Percentiles rank a stretch among this genome's conserved stretches.
Conservation (phyloP, 2,888 invertebrate species). For the Entomobrya multifasciata region DNA sequence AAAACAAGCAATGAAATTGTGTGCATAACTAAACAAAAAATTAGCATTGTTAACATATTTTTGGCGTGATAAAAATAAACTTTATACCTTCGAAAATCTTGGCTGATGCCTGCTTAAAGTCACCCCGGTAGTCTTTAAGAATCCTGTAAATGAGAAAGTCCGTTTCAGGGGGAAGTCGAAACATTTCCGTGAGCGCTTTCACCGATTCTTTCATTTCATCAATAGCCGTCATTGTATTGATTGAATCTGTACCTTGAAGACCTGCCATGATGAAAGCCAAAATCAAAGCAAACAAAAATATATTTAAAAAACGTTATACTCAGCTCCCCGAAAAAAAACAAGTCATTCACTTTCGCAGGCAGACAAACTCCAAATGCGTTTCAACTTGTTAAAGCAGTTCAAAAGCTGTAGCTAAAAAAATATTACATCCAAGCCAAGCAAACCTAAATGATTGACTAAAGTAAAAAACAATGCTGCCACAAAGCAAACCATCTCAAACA, state of each 20-base stretch:
- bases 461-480: no score
- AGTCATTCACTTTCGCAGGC: no score
- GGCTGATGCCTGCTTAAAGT: slow-evolving; percentile 88
- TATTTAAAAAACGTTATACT: no score
- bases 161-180: slow-evolving; percentile 90
- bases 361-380: no score
- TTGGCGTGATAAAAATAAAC: not conserved
- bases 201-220: slow-evolving; percentile 87
- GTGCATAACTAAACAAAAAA: not conserved
- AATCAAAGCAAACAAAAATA: not conserved
- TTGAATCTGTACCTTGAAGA: slow-evolving; percentile 68
- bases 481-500: no score
- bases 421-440: no score
- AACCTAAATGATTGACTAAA: no score
- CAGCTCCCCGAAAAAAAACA: no score
- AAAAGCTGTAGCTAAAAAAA: no score
- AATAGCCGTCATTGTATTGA: slow-evolving; percentile 77
- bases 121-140: slow-evolving; percentile 87
- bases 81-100: slow-evolving; percentile 89
- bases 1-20: not conserved
- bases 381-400: no score
- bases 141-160: slow-evolving; percentile 90
- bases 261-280: slow-evolving; percentile 46
- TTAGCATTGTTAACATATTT: not conserved
- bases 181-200: slow-evolving; percentile 88